phyloP scores from a whole-genome alignment of 2,113 vertebrate species.

The Strix uralensis region DNA sequence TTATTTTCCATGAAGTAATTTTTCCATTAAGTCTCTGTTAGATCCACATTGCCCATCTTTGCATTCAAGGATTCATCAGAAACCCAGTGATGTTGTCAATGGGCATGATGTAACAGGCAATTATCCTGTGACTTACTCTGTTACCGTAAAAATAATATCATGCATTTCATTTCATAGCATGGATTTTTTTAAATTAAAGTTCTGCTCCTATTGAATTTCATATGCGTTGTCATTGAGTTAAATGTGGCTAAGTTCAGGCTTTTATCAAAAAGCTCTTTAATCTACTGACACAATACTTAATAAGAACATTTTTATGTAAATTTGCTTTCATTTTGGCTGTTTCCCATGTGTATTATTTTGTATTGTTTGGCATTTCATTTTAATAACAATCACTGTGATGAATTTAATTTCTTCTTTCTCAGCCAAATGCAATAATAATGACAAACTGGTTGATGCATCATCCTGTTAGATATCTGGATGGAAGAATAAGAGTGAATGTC shows the following conservation, averaged over 20 bases:
- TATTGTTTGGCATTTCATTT: conserved; percentile 12
- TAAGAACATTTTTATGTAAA: not conserved
- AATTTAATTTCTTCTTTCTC: conserved; percentile 6
- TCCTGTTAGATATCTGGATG: not conserved
- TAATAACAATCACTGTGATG: not conserved
- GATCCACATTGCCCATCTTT: not conserved
- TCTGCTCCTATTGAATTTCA: not conserved
- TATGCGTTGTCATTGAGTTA: not conserved
- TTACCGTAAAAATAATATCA: not conserved
- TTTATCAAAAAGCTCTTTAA: not conserved
- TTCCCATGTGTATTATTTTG: conserved; percentile 2
- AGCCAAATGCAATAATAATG: conserved; percentile 14
- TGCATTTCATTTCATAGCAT: not conserved
- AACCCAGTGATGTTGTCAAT: not conserved
- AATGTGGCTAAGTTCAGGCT: not conserved
- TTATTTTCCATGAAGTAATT: not conserved
- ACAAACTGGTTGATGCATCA: not conserved
- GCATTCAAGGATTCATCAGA: not conserved
- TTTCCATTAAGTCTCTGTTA: not conserved
- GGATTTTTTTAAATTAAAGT: not conserved
- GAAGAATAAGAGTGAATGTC: not conserved
- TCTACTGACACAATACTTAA: not conserved
- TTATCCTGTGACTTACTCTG: not conserved
- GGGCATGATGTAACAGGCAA: not conserved
- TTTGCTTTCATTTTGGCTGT: not conserved